Base-by-base conservation (phyloP, 2,113 vertebrate genomes). In the Epinephelus fuscoguttatus region DNA sequence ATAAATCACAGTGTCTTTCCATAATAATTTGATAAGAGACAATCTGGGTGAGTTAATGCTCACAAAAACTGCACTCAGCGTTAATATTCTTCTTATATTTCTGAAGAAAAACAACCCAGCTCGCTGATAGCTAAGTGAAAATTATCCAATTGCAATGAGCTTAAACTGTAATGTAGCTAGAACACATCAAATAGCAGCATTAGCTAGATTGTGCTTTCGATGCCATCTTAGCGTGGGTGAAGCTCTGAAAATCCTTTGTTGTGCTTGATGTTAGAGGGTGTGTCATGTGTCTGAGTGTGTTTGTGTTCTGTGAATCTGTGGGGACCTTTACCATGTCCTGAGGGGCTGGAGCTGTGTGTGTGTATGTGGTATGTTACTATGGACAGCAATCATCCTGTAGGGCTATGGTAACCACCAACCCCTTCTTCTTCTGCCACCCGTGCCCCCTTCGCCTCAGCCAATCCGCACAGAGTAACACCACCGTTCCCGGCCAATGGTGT, bases 251-350 rank as follows among this genome's bases (percentile, higher is more conserved):
- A 85, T 83, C 88, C 88, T 91, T 93, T 93, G 92, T 93, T 92
- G 75, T 81, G 71, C 64, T 88, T 90, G 90, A 92, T 85, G 85
- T 93, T 83, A 88, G 89, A 88, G 89, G 90, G 92, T 89, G 92
- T 93, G 93, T 88, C 92, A 86, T 91, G 77, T 91, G 90, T 93
- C 91, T 88, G 76, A 79, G 82, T 84, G 84, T 72, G 83, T 93
- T 92, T 89, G 79, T 79, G 88, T 89, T 86, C 74, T 27, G 37
- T 7, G 47, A 63, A 27, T 91, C 87, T 86, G 63, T 88, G 76
- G 90, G 89, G 91, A 89, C 71, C 74, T 76, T 84, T 70, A 56
- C 66, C 50, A 74, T 86, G 84, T 78, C 91, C 92, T 64, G 66
- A 80, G 89, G 92, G 88, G 57, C 25, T 27, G 17, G 73, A 33